Conservation (phyloP, 1,140 invertebrate genomes). For the Maconellicoccus hirsutus region DNA sequence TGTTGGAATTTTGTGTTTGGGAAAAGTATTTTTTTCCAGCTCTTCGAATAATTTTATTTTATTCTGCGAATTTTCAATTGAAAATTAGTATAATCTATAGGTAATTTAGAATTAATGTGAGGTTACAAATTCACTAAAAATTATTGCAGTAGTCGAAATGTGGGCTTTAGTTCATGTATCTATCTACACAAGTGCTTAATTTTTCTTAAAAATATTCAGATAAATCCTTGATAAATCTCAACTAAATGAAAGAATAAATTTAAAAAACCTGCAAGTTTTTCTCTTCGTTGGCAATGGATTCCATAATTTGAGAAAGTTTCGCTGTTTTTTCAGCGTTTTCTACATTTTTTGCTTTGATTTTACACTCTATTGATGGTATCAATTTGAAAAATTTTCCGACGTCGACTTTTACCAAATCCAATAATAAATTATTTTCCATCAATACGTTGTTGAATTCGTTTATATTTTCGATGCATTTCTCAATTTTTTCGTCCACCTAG, state of each 20-base stretch:
- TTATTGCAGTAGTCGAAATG: too few relatives aligned
- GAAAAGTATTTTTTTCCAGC: not conserved
- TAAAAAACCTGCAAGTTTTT: not conserved
- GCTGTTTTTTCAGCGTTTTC: not conserved
- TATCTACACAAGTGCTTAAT: too few relatives aligned
- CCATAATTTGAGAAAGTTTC: not conserved
- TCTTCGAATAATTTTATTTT: not conserved
- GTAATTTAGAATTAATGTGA: too few relatives aligned
- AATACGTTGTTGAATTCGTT: not conserved
- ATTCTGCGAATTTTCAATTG: not conserved
- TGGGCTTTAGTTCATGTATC: too few relatives aligned
- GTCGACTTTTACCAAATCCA: not conserved
- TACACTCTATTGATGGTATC: not conserved
- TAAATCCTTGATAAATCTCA: too few relatives aligned
- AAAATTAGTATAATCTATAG: too few relatives aligned
- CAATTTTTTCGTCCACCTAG: not conserved
- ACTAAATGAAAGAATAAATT: not conserved
- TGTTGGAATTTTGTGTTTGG: not conserved
- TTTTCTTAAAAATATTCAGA: too few relatives aligned
- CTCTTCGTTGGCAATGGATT: not conserved
- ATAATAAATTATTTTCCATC: not conserved
- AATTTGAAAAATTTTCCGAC: not conserved
- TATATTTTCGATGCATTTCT: not conserved
- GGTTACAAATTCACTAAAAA: too few relatives aligned
- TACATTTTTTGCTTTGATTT: not conserved